Percentiles rank a stretch among this genome's conserved stretches.
These are phyloP conservation scores for Morpho deidamia DNA, from an alignment of 2,888 invertebrate species.

Conservation along the genomic window DNA sequence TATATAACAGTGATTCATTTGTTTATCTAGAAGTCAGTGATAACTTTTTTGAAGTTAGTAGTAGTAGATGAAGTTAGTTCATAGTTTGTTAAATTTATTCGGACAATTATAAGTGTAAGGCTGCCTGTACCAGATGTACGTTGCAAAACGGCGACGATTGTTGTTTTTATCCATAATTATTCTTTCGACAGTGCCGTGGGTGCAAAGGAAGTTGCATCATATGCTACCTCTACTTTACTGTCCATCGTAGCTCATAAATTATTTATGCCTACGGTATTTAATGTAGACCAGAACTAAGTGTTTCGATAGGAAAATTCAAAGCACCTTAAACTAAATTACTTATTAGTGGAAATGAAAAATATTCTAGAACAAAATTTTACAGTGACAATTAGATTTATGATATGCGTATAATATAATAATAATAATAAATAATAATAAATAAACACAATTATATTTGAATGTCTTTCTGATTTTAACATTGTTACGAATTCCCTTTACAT, in stretches of 20 bases:
- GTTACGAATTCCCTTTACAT: no score
- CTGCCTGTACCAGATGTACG: not conserved
- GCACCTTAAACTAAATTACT: slow-evolving; percentile 13
- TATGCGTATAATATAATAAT: no score
- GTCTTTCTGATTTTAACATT: no score
- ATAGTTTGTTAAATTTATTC: no score
- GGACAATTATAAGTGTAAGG: not conserved
- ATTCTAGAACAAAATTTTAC: not conserved
- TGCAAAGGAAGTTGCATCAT: slow-evolving; percentile 64
- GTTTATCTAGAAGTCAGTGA: no score
- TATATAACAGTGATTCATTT: no score
- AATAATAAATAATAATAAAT: not conserved
- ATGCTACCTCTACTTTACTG: slow-evolving; percentile 8
- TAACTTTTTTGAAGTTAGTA: no score
- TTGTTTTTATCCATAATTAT: slow-evolving; percentile 6
- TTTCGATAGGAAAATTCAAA: slow-evolving; percentile 16
- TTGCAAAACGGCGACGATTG: slow-evolving; percentile 8
- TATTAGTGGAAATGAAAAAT: slow-evolving; percentile 8
- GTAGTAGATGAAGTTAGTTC: no score
- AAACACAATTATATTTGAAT: no score
- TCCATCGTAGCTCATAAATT: slow-evolving; percentile 19
- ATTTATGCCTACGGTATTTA: slow-evolving; percentile 14
- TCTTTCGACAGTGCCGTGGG: slow-evolving; percentile 46
- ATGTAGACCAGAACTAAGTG: slow-evolving; percentile 15
- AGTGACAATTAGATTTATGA: slow-evolving; percentile 1